Base-by-base conservation (phyloP, 2,888 invertebrate species). In the Drosophila mercatorum region DNA sequence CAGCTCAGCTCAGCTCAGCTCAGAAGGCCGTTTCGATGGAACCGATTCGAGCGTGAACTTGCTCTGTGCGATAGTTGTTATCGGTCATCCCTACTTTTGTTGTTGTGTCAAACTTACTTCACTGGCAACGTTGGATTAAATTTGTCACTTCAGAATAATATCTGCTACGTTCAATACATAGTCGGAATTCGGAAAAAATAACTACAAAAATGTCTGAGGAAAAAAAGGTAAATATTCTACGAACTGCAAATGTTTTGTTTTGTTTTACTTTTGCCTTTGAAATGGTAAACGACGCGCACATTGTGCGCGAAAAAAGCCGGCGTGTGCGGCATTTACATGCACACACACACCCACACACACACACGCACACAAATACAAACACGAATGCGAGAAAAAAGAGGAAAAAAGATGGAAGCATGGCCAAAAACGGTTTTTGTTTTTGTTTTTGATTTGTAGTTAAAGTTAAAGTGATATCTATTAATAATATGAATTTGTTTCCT, bases 231-330 rank as follows among this genome's bases (percentile, higher is more conserved):
- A 34, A 14, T 22, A 36, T 7, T 44, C 11, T 5, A 3, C 28
- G 11, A 40, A 55, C 5, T 36, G 11, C 2, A 6, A 34, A 0
- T 34, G 34, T 34, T 34, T 34, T 34, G 8, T 10, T 10, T 8
- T 34, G 2, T 34, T 2, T 8, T 34, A 3, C 10, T 34, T 4
- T 40, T 55, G 0, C 12, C 41, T 55, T 51, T 10, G 11, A 31
- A 17, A 6, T 28, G 2, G 3, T 26, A 28, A 40, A 11, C n/a
- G 3, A 17, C 4, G 53, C 40, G 3, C 1, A 10, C 4, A 8
- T 40, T 53, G n/a, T 28, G 26, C 26, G 36, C 59, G 59, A 59
- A 49, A 59, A 49, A 59, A 59, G 47, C 47, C 59, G 59, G 47
- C 12, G 47, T 59, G 40, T 40, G 26, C 14, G 17, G 17, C 28